Conservation (phyloP, 2,888 invertebrate species). For the Erpobdella octoculata region DNA sequence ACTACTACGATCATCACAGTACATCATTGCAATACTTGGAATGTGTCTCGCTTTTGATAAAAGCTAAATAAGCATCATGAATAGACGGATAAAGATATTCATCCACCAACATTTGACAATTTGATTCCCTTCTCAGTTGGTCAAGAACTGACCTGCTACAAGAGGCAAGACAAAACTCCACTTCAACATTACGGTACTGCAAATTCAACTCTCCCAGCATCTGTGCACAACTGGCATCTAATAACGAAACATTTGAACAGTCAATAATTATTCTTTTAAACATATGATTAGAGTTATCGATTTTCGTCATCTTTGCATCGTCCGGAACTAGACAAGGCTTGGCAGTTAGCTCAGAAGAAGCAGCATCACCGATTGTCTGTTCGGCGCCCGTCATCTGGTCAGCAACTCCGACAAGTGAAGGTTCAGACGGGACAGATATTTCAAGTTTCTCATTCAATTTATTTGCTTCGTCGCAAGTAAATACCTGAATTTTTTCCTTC, state of each 20-base stretch:
- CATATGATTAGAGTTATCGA: background rate
- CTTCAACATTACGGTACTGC: slow-evolving; percentile 21
- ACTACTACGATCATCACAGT: too few relatives aligned
- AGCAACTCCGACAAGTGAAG: too few relatives aligned
- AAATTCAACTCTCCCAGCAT: slow-evolving; percentile 17
- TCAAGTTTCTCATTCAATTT: background rate
- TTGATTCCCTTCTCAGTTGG: slow-evolving; percentile 16
- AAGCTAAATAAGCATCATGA: slow-evolving; percentile 25
- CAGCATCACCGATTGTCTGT: background rate
- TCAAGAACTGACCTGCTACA: background rate
- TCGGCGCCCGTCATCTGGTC: too few relatives aligned
- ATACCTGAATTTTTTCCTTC: background rate
- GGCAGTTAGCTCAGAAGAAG: background rate
- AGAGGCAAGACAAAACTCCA: slow-evolving; percentile 20
- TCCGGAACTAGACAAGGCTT: background rate
- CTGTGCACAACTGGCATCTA: slow-evolving; percentile 27
- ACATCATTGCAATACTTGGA: too few relatives aligned
- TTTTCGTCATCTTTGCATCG: background rate
- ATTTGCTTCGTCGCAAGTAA: background rate
- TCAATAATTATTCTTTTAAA: slow-evolving; percentile 27
- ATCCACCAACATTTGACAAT: slow-evolving; percentile 10
- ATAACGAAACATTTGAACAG: slow-evolving; percentile 27
- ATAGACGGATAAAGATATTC: slow-evolving; percentile 26
- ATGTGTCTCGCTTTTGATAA: too few relatives aligned
- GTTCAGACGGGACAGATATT: too few relatives aligned